Conservation (phyloP, 2,888 invertebrate species). For the Saturnia japonica region DNA sequence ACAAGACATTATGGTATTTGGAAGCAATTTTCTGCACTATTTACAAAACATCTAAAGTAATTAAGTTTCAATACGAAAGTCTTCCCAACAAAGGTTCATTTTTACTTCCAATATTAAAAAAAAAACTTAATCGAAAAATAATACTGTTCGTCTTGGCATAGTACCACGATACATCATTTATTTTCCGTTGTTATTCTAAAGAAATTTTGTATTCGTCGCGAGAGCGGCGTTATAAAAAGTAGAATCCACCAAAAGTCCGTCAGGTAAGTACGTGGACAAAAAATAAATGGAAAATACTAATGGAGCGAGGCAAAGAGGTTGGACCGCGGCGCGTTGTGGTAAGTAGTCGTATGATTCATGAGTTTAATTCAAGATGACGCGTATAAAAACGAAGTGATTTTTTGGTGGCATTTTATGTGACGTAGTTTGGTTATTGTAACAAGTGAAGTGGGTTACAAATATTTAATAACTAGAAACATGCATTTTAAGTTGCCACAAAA, state of each 20-base stretch:
- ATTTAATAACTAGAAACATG: no score
- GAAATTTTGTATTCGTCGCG: slow-evolving; percentile 80
- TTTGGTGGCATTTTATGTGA: no score
- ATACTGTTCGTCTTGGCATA: slow-evolving; percentile 59
- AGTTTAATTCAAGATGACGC: background rate
- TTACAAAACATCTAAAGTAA: slow-evolving; percentile 12
- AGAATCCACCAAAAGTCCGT: slow-evolving; percentile 76
- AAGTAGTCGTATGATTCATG: slow-evolving; percentile 43
- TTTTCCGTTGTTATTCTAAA: slow-evolving; percentile 70
- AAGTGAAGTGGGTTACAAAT: no score
- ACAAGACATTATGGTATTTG: background rate
- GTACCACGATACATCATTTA: slow-evolving; percentile 73
- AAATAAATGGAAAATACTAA: slow-evolving; percentile 82
- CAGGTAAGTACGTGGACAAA: slow-evolving; percentile 78
- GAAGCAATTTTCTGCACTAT: background rate
- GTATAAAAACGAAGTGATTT: no score
- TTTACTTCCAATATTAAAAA: slow-evolving; percentile 33
- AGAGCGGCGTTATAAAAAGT: slow-evolving; percentile 73
- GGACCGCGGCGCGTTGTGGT: slow-evolving; percentile 56
- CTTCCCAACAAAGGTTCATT: slow-evolving; percentile 21
- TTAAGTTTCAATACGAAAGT: slow-evolving; percentile 13
- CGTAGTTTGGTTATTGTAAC: no score
- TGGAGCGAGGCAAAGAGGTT: slow-evolving; percentile 76
- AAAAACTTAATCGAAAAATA: slow-evolving; percentile 71
- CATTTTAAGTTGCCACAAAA: no score